Percentiles rank a stretch among this genome's conserved stretches.
Evolutionary conservation across 2,888 invertebrate genomes (phyloP).

Genomic region (Drosophila monieri): DNA sequence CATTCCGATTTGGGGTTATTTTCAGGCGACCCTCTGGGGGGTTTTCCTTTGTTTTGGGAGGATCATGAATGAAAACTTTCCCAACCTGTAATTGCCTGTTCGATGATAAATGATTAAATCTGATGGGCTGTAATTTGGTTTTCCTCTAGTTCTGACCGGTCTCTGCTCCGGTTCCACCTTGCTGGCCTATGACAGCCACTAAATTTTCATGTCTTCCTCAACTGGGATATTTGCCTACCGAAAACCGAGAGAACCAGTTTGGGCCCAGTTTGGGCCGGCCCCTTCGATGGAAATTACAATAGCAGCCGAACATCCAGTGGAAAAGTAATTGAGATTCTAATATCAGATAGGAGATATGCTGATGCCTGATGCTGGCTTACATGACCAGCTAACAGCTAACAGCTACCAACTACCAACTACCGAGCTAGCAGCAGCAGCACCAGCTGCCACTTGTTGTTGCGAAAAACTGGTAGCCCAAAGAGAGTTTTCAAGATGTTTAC

Average conservation of each 20-base stretch:
- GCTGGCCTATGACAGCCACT: conserved; percentile 38
- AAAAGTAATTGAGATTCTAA: conserved; percentile 80
- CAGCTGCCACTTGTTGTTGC: conserved; percentile 32
- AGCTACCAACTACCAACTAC: conserved; percentile 5
- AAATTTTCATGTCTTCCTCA: conserved; percentile 43
- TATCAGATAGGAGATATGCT: conserved; percentile 74
- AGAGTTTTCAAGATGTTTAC: conserved; percentile 61
- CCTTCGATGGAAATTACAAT: conserved; percentile 48
- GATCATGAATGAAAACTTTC: conserved; percentile 14
- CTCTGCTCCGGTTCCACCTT: background rate
- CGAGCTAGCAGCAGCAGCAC: background rate
- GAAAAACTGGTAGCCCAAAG: conserved; percentile 69
- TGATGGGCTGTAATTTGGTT: conserved; percentile 22
- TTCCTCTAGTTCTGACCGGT: too few species aligned
- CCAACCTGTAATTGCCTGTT: conserved; percentile 35
- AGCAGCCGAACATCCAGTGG: conserved; percentile 62
- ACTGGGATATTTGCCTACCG: conserved; percentile 49
- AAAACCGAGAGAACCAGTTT: conserved; percentile 59
- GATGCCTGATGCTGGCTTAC: conserved; percentile 53
- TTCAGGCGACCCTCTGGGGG: background rate
- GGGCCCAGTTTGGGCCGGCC: conserved; percentile 31
- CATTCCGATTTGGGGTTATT: conserved; percentile 20
- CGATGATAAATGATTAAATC: conserved; percentile 44
- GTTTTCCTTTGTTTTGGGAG: background rate
- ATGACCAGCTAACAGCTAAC: conserved; percentile 31